phyloP scores from a whole-genome alignment of 1,140 invertebrate genomes.

The Nilaparvata lugens region DNA sequence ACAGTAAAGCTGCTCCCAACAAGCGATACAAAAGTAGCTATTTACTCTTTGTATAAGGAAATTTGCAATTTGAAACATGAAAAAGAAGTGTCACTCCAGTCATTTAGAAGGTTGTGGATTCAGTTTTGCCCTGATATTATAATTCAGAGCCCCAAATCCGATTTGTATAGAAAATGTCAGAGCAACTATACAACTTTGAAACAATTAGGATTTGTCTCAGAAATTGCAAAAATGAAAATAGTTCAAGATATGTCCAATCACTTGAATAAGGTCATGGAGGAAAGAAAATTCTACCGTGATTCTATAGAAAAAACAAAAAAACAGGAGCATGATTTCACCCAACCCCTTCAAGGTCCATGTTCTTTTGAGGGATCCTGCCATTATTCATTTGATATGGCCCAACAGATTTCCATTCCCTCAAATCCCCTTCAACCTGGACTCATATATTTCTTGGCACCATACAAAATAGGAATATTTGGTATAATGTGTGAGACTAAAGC shows the following conservation, averaged over 20 bases:
- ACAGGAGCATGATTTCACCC: not conserved
- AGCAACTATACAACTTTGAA: not conserved
- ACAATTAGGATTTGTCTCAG: not conserved
- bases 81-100: not conserved
- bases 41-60: slow-evolving; percentile 12
- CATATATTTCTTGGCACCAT: slow-evolving; percentile 17
- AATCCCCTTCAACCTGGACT: slow-evolving; percentile 18
- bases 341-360: not conserved
- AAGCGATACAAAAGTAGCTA: not conserved
- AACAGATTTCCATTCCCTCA: slow-evolving; percentile 12
- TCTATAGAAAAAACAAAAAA: not conserved
- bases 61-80: slow-evolving; percentile 1
- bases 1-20: slow-evolving; percentile 11
- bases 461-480: slow-evolving; percentile 17
- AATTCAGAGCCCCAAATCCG: not conserved
- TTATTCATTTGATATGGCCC: slow-evolving; percentile 18
- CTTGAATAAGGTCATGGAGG: slow-evolving; percentile 2
- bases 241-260: not conserved
- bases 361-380: slow-evolving; percentile 8
- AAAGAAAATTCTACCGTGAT: slow-evolving; percentile 1
- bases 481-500: slow-evolving; percentile 13
- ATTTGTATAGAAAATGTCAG: slow-evolving; percentile 7
- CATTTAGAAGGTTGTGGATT: slow-evolving; percentile 1
- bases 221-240: not conserved
- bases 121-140: slow-evolving; percentile 3